phyloP scores from a whole-genome alignment of 2,888 invertebrate species.

The Cerceris ruficornis region DNA sequence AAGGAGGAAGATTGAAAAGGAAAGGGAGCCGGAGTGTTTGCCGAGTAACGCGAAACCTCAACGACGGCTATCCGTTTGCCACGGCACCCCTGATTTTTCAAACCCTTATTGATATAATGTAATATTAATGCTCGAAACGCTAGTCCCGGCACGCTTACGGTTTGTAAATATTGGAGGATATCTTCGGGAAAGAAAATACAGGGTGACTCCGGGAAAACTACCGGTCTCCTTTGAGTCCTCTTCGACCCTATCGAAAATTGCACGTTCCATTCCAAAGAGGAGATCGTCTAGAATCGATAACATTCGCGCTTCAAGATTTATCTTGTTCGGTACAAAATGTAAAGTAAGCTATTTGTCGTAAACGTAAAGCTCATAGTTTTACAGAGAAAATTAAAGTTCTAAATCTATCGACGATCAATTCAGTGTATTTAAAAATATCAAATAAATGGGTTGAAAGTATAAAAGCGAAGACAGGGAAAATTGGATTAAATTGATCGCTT shows the following conservation, averaged over 20 bases:
- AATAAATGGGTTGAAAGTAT: too few species aligned
- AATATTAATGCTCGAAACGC: slow-evolving; percentile 68
- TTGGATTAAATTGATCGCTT: too few species aligned
- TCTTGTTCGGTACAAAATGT: too few species aligned
- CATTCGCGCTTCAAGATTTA: too few species aligned
- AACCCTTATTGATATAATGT: slow-evolving; percentile 71
- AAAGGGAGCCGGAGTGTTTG: slow-evolving; percentile 73
- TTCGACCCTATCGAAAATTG: background rate
- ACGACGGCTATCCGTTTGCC: slow-evolving; percentile 70
- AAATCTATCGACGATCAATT: too few species aligned
- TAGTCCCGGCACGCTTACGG: slow-evolving; percentile 66
- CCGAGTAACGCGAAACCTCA: slow-evolving; percentile 79
- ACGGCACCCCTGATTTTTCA: slow-evolving; percentile 71
- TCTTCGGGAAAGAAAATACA: slow-evolving; percentile 51
- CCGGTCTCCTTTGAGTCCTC: background rate
- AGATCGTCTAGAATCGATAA: too few species aligned
- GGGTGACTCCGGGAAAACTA: slow-evolving; percentile 1
- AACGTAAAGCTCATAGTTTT: too few species aligned
- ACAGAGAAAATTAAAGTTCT: too few species aligned
- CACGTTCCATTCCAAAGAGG: too few species aligned
- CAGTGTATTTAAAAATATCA: too few species aligned
- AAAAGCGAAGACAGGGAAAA: too few species aligned
- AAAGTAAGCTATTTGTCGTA: too few species aligned
- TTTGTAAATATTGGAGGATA: slow-evolving; percentile 66
- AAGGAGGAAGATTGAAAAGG: slow-evolving; percentile 60